Evolutionary conservation across 2,113 vertebrate species (phyloP), one percentile per base, ranked within the genome.

Genomic region (Tragelaphus scriptus): DNA sequence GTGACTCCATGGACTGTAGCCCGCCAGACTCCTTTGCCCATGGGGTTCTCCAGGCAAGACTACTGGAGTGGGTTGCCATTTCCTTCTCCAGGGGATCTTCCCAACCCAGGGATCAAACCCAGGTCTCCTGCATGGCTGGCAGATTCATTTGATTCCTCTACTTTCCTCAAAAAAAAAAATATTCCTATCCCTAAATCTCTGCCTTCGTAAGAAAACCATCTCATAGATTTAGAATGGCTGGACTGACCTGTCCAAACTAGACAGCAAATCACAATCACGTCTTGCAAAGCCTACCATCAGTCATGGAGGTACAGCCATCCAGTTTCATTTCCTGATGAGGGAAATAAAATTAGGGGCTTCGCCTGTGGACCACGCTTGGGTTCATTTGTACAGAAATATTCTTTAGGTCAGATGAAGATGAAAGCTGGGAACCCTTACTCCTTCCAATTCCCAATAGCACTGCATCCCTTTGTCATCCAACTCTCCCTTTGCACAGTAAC

Each of bases 121-220:
- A 2, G n/a, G n/a, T 71, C 68, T 71, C n/a, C 68, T 40, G 19
- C 19, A 1, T 12, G n/a, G n/a, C 68, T 0, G 9, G n/a, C n/a
- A 71, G 36, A 75, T 71, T 40, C 7, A 88, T 49, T 44, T 21
- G 14, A 90, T 63, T 84, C 55, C 11, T 68, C 59, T 44, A 80
- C 26, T 90, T 86, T 23, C 44, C 25, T 93, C n/a, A 36, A 40
- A 12, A 71, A 36, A 55, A 68, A 17, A 23, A 32, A 65, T 44
- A 2, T 1, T 47, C 49, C n/a, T 32, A 93, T 2, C 5, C 15
- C 26, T 14, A 47, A 82, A 94, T 94, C 1, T 59, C n/a, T 63
- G 10, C 19, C 14, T 82, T 77, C 25, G 17, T 19, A 61, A 80
- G 1, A 85, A n/a, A 25, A 92, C 58, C 55, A 6, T 2, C 47